Percentiles rank a stretch among this genome's conserved stretches.
phyloP scores from a whole-genome alignment of 2,888 invertebrate genomes.

The Chaetogeoica ovagalla region DNA sequence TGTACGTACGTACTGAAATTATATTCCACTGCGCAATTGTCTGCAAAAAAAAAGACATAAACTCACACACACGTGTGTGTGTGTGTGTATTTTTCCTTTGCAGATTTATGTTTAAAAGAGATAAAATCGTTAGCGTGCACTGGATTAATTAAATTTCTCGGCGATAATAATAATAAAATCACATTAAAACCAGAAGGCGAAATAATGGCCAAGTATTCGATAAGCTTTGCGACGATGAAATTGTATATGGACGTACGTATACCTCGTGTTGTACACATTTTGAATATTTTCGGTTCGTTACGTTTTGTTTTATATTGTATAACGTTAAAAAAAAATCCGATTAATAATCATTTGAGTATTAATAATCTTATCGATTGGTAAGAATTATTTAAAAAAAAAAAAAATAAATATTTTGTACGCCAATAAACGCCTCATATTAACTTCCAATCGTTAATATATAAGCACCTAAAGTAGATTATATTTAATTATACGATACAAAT shows the following conservation, averaged over 20 bases:
- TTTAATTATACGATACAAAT: background rate
- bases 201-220: conserved; percentile 57
- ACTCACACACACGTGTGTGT: no score
- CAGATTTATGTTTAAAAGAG: conserved; percentile 36
- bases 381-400: no score
- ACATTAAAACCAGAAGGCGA: conserved; percentile 62
- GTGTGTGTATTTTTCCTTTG: background rate
- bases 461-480: no score
- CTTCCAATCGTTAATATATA: background rate
- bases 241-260: conserved; percentile 66
- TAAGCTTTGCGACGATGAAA: conserved; percentile 76
- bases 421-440: background rate
- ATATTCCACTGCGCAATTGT: no score
- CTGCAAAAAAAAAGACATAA: no score
- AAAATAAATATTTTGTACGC: background rate
- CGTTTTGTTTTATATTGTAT: no score
- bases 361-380: no score
- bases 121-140: conserved; percentile 8
- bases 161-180: conserved; percentile 65
- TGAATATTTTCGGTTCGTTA: no score
- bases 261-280: no score
- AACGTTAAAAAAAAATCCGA: no score
- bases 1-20: no score
- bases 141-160: conserved; percentile 55
- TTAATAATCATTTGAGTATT: no score